These are phyloP conservation scores for Engystomops pustulosus DNA, from an alignment of 2,113 vertebrate species.

Conservation along the genomic window DNA sequence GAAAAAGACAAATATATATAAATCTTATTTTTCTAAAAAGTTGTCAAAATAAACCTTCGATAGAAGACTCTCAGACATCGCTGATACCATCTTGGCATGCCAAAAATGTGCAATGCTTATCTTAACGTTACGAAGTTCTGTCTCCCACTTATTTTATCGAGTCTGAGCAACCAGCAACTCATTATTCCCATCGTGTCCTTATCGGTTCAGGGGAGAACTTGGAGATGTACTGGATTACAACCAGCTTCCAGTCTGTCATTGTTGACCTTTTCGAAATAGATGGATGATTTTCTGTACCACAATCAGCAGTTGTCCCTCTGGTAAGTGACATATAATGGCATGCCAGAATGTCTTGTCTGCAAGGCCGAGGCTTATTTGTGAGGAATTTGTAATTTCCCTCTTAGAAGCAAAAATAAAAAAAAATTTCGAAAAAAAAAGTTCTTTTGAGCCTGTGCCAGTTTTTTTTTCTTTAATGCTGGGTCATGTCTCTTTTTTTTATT, in stretches of 20 bases:
- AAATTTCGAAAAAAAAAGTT: neutral
- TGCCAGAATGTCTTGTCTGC: neutral
- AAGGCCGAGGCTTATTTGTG: neutral
- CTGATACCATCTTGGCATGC: neutral
- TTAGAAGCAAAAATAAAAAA: neutral
- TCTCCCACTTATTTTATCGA: conserved; percentile 18
- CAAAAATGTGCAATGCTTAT: neutral
- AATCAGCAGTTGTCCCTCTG: conserved; percentile 38
- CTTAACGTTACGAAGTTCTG: neutral
- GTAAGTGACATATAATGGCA: conserved; percentile 40
- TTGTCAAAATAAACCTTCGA: neutral
- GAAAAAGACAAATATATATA: neutral
- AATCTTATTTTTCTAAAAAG: neutral
- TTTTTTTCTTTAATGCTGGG: neutral
- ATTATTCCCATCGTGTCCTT: conserved; percentile 18
- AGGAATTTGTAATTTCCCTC: conserved; percentile 5
- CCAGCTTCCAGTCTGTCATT: conserved; percentile 29
- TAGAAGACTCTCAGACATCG: neutral
- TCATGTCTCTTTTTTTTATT: conserved; percentile 16
- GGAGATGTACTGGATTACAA: conserved; percentile 31
- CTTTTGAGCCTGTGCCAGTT: neutral
- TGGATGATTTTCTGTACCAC: conserved; percentile 34
- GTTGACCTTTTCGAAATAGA: conserved; percentile 33
- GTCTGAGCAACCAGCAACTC: neutral
- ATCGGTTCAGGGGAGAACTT: conserved; percentile 13